Evolutionary conservation across 2,113 vertebrate species (phyloP), one percentile per base, ranked within the genome.

Genomic region (Poecile atricapillus): DNA sequence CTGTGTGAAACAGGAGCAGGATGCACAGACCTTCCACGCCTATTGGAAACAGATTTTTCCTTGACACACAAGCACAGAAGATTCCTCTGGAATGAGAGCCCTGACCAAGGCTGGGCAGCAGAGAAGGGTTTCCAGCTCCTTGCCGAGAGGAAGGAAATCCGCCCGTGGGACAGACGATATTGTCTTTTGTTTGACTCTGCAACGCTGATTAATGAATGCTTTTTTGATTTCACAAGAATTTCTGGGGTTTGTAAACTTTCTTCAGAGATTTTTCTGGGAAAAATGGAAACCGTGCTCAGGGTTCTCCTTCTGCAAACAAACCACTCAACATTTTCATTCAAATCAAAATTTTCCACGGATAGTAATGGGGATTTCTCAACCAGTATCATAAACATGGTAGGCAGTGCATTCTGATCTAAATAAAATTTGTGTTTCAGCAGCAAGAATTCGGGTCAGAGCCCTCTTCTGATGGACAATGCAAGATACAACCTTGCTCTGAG

Each of bases 221-320:
- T 96, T 88, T 59, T 49, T 62, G 89, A 93, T 95, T 95, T 95
- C 95, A 95, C 94, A 96, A 96, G 96, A 90, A 92, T 89, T 94
- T 95, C 80, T 93, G 94, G 80, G 76, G 30, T 78, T 93, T 92
- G 79, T 97, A 86, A 95, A 94, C 80, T 94, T 95, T 83, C 90
- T 91, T 92, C 93, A 75, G 83, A 83, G 79, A 86, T 93, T 91
- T 93, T 81, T 70, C 59, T 87, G 85, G 82, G 76, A 52, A 73
- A 93, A 90, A 78, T 93, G 59, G 79, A 74, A 93, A 52, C 64
- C 0, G 0, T 77, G 64, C 31, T 92, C 23, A 1, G 28, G 10
- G 47, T 70, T 94, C 63, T 82, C 39, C 67, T 68, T 85, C 77
- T 83, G 75, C 76, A 91, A 96, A 81, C 74, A 89, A 94, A 67